Base-by-base conservation (phyloP, 2,113 vertebrate genomes). In the Marcusenius ussheri region DNA sequence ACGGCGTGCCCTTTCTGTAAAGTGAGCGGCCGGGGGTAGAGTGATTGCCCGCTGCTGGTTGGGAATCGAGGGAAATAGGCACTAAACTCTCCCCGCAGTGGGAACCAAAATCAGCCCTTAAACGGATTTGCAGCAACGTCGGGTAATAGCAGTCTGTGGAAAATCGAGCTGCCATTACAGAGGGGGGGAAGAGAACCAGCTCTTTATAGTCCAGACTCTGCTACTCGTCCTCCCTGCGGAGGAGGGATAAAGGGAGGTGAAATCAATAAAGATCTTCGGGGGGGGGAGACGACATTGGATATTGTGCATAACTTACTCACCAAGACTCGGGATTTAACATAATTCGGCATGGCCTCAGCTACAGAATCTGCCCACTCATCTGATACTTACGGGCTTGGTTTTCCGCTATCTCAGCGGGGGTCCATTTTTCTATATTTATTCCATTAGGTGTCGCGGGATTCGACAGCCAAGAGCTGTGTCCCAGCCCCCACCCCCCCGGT, bases 101-200 rank as follows among this genome's bases (percentile, higher is more conserved):
- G 88, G 90, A 50, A 84, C 85, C 46, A 85, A 53, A 85, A 80
- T 90, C 77, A 45, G 47, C 83, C 87, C 85, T 46, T 39, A 80
- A 90, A 91, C 91, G 83, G 91, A 91, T 92, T 91, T 92, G 70
- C 39, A 91, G 77, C 90, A 91, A 86, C 62, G 74, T 8, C 56
- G 39, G 88, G 90, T 92, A 90, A 91, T 91, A 86, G 87, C 88
- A 89, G 91, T 91, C 89, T 89, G 90, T 66, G 90, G 89, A 91
- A 91, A 92, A 91, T 89, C 58, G 74, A 89, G 77, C 90, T 17
- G 89, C 47, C 86, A 90, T 88, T 83, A 83, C 31, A 42, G 35
- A 84, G 42, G 4, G 87, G 87, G 8, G 51, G 17, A 27, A 31
- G 19, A 90, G 83, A 77, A 88, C 31, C 31, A 53, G 5, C 66